A percentile compares a stretch with the other conserved stretches of the same genome.
Conservation (phyloP, 2,888 invertebrate genomes). For the Drosophila formosana region DNA sequence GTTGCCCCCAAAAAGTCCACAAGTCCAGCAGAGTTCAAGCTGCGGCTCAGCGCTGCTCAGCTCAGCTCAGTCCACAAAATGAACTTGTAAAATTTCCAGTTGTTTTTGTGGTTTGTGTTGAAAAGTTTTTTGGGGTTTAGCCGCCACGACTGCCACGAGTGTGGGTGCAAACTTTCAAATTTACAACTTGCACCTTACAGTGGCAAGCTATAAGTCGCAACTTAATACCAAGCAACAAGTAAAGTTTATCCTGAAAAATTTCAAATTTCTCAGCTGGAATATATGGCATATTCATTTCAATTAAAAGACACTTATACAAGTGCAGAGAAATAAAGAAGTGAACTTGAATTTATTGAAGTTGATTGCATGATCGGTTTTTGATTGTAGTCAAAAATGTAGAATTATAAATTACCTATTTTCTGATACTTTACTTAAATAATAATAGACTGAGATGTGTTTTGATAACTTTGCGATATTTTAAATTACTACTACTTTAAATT, state of each 20-base stretch:
- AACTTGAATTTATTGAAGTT: background rate
- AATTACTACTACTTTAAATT: too few species aligned
- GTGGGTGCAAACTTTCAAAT: conserved; percentile 47
- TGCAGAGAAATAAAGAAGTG: conserved; percentile 1
- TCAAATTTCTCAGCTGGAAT: conserved; percentile 8
- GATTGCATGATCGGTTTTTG: conserved; percentile 1
- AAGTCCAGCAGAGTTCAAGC: conserved; percentile 47
- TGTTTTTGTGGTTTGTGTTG: conserved; percentile 35
- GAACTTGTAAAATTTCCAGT: conserved; percentile 61
- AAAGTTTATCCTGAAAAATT: conserved; percentile 23
- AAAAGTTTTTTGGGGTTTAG: conserved; percentile 47
- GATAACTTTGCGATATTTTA: too few species aligned
- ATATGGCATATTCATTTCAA: conserved; percentile 50
- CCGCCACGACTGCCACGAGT: background rate
- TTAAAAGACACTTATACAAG: conserved; percentile 42
- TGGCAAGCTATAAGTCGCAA: conserved; percentile 42
- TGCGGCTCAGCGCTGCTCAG: conserved; percentile 49
- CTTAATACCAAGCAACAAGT: conserved; percentile 53
- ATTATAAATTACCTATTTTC: background rate
- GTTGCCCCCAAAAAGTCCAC: conserved; percentile 27
- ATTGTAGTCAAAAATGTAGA: background rate
- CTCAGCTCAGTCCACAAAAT: conserved; percentile 53
- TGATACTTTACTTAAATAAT: too few species aligned
- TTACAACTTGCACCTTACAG: conserved; percentile 50
- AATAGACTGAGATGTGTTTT: too few species aligned